Percentiles rank a stretch among this genome's conserved stretches.
Conservation (phyloP, 2,888 invertebrate species). For the Tetanocera ferruginea region DNA sequence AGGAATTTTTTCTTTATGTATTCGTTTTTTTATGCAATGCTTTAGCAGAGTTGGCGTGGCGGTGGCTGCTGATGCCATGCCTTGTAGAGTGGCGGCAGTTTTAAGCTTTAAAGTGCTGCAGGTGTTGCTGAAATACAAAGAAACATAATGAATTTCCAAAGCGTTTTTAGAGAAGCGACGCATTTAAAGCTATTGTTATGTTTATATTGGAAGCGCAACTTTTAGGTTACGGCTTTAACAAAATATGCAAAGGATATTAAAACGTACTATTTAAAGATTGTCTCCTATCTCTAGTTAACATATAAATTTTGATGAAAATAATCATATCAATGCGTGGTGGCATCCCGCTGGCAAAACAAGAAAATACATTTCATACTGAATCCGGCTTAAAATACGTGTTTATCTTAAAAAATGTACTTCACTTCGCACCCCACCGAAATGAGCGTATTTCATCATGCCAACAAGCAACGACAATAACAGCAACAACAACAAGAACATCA, state of each 20-base stretch:
- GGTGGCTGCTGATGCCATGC: slow-evolving; percentile 2
- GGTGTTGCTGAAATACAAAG: too few species aligned
- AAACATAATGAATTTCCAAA: too few species aligned
- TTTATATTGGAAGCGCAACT: too few species aligned
- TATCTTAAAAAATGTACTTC: background rate
- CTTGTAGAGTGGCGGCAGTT: background rate
- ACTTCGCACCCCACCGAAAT: background rate
- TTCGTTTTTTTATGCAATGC: background rate
- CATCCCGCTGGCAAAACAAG: background rate
- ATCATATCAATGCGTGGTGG: background rate
- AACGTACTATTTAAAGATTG: background rate
- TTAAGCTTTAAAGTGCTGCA: too few species aligned
- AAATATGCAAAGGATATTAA: background rate
- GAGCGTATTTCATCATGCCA: background rate
- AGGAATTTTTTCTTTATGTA: background rate
- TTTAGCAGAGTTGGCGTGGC: background rate
- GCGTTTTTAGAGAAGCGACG: too few species aligned
- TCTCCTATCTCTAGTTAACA: background rate
- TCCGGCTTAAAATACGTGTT: background rate
- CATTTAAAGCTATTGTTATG: too few species aligned
- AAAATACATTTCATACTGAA: background rate
- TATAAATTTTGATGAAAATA: background rate
- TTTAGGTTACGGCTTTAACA: background rate
- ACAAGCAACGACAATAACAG: background rate
- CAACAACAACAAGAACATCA: background rate